Evolutionary conservation across 2,797 vertebrate species (phyloP).

Genomic region (Discoglossus pictus): DNA sequence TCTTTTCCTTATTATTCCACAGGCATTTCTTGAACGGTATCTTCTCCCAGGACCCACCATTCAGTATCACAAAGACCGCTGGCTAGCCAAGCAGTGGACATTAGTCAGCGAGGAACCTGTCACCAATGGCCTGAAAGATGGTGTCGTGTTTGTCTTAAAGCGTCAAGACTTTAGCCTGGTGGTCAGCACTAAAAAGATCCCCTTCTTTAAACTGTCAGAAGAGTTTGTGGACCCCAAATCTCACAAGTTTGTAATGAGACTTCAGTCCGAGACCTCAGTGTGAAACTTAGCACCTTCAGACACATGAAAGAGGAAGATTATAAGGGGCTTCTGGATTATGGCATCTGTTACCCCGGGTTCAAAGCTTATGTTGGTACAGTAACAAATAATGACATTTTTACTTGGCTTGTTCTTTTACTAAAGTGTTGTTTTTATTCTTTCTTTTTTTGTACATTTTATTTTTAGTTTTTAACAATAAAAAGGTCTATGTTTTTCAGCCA

Average conservation of each 20-base stretch:
- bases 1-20: constrained; percentile 2
- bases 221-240: constrained; percentile 97
- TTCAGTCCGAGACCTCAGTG: constrained; percentile 96
- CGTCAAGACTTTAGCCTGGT: constrained; percentile 92
- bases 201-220: constrained; percentile 89
- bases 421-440: no score
- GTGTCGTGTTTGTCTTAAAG: constrained; percentile 83
- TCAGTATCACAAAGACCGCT: constrained; percentile 91
- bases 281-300: constrained; percentile 57
- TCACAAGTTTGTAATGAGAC: constrained; percentile 94
- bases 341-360: no score
- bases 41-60: constrained; percentile 86
- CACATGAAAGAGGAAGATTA: neutral
- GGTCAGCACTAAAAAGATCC: constrained; percentile 84
- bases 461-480: no score
- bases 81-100: constrained; percentile 91
- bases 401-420: no score
- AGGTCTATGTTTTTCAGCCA: no score
- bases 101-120: constrained; percentile 92
- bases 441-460: no score
- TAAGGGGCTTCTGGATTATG: no score
- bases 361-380: no score
- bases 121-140: constrained; percentile 85
- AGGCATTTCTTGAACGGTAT: constrained; percentile 94
- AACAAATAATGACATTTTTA: no score